Evolutionary conservation across 1,140 invertebrate genomes (phyloP).

Genomic region (Formica selysi): DNA sequence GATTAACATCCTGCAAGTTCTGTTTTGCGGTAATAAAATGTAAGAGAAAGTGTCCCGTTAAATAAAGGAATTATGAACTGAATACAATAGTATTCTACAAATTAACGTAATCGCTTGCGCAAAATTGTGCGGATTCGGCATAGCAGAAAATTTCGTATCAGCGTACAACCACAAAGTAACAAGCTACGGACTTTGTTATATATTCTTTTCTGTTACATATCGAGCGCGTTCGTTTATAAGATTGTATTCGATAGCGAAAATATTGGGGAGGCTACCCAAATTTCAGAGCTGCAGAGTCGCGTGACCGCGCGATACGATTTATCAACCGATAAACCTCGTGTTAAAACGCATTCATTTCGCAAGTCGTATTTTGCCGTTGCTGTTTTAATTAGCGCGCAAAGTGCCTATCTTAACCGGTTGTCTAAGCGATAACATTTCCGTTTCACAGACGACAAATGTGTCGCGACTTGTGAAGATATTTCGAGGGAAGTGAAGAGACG

Average conservation of each 20-base stretch:
- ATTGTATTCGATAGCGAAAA: slow-evolving; percentile 35
- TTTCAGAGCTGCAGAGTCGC: slow-evolving; percentile 28
- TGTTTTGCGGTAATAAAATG: not conserved
- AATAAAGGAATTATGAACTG: not conserved
- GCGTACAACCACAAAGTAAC: not conserved
- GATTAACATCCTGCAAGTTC: slow-evolving; percentile 19
- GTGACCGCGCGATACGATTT: slow-evolving; percentile 50
- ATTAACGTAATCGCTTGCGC: not conserved
- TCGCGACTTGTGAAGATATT: not conserved
- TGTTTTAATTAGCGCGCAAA: slow-evolving; percentile 46
- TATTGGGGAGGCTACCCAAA: slow-evolving; percentile 16
- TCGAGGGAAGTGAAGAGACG: not conserved
- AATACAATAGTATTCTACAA: not conserved
- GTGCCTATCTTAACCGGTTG: not conserved
- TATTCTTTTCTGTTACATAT: not conserved
- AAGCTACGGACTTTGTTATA: not conserved
- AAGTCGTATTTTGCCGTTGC: not conserved
- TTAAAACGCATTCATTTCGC: slow-evolving; percentile 18
- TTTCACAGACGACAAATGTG: slow-evolving; percentile 28
- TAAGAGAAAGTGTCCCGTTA: not conserved
- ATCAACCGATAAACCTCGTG: slow-evolving; percentile 16
- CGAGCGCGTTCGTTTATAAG: not conserved
- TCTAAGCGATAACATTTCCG: not conserved
- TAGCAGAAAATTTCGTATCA: not conserved
- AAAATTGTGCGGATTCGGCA: not conserved